Evolutionary conservation across 1,140 invertebrate genomes (phyloP).

Genomic region (Cydia fagiglandana): DNA sequence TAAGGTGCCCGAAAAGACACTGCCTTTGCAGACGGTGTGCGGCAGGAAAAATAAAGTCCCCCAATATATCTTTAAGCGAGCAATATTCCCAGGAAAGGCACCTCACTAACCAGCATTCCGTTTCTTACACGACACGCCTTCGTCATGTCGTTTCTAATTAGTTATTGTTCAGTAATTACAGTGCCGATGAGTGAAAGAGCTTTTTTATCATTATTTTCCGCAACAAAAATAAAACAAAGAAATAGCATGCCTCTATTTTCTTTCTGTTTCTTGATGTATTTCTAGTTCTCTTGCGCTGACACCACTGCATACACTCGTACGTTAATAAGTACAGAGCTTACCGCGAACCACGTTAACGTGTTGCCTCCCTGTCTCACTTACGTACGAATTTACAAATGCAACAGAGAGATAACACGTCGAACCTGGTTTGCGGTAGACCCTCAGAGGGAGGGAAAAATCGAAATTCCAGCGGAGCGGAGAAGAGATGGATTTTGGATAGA

Average conservation of each 20-base stretch:
- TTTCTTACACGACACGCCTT: constrained; percentile 25
- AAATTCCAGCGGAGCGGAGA: too few relatives aligned
- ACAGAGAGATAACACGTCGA: too few relatives aligned
- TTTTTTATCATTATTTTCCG: neutral
- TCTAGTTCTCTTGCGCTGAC: neutral
- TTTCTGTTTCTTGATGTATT: neutral
- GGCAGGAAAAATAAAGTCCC: too few relatives aligned
- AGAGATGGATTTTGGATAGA: too few relatives aligned
- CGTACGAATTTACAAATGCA: too few relatives aligned
- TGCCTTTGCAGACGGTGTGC: neutral
- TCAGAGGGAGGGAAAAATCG: too few relatives aligned
- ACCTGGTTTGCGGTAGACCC: too few relatives aligned
- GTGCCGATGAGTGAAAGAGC: neutral
- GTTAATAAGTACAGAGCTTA: too few relatives aligned
- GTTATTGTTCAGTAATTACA: constrained; percentile 23
- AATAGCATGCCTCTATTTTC: neutral
- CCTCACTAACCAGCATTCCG: neutral
- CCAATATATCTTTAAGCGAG: neutral
- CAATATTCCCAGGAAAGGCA: neutral
- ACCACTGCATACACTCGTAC: too few relatives aligned
- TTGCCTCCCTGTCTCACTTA: too few relatives aligned
- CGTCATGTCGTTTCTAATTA: constrained; percentile 18
- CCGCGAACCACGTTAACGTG: too few relatives aligned
- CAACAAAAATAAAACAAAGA: neutral
- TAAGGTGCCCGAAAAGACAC: neutral